Conservation (phyloP, 2,797 vertebrate genomes). For the Strix occidentalis region DNA sequence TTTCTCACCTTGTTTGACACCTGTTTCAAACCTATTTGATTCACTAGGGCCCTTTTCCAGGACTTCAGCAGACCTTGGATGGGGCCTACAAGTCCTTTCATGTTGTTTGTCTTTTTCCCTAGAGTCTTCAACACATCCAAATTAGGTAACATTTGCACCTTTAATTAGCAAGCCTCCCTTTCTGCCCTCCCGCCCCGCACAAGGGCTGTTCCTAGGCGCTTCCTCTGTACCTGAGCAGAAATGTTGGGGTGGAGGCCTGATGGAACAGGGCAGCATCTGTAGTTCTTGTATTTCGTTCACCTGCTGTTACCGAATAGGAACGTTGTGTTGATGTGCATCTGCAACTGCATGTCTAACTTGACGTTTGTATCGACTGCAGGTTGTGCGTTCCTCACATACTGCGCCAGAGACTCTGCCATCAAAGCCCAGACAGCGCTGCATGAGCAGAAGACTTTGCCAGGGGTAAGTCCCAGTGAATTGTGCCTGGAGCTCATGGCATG, state of each 20-base stretch:
- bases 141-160: neutral
- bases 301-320: neutral
- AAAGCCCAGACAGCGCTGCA: constrained; percentile 98
- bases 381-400: constrained; percentile 98
- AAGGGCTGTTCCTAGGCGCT: neutral
- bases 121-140: neutral
- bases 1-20: neutral
- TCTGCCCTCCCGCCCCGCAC: too few relatives aligned
- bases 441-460: constrained; percentile 97
- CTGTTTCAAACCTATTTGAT: neutral
- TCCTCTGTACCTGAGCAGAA: neutral
- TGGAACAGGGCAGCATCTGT: neutral
- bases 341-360: neutral
- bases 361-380: constrained; percentile 74
- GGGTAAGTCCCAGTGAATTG: constrained; percentile 83
- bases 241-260: rapidly evolving
- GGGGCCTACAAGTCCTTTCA: neutral
- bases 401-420: constrained; percentile 97
- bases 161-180: neutral
- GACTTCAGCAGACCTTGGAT: neutral
- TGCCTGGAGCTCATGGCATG: neutral
- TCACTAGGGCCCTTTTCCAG: neutral
- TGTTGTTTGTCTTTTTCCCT: neutral
- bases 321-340: neutral
- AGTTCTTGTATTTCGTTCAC: neutral